phyloP scores from a whole-genome alignment of 2,113 vertebrate genomes.

The Trichomycterus rosablanca region DNA sequence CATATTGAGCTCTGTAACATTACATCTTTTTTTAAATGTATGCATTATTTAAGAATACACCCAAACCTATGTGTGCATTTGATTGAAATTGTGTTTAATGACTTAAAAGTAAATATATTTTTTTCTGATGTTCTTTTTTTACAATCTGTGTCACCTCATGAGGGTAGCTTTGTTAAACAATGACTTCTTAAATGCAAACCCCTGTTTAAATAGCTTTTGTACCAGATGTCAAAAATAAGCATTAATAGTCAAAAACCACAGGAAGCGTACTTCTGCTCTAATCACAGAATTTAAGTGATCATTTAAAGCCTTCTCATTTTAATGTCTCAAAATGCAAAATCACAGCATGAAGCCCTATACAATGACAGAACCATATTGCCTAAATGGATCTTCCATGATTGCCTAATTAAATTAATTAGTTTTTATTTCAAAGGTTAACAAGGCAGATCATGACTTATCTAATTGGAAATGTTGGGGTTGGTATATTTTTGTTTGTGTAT shows the following conservation, averaged over 20 bases:
- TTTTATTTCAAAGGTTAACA: conserved; percentile 71
- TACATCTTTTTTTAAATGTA: too few species aligned
- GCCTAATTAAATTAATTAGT: conserved; percentile 59
- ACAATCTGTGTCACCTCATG: too few species aligned
- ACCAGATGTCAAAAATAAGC: not conserved
- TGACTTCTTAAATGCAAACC: not conserved
- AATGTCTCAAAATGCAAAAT: conserved; percentile 17
- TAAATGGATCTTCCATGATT: conserved; percentile 66
- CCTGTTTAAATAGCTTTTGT: not conserved
- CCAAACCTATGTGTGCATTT: too few species aligned
- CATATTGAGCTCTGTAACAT: too few species aligned
- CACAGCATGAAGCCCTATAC: conserved; percentile 20
- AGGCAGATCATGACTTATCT: conserved; percentile 67
- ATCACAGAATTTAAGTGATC: conserved; percentile 16
- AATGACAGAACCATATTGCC: conserved; percentile 52
- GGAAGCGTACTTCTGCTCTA: not conserved
- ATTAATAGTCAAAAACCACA: not conserved
- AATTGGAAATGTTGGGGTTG: conserved; percentile 61
- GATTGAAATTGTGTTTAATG: too few species aligned
- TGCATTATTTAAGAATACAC: too few species aligned
- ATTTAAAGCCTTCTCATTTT: conserved; percentile 9
- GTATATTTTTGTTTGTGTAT: not conserved
- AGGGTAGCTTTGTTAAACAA: too few species aligned
- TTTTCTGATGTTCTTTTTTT: too few species aligned
- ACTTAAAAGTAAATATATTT: too few species aligned